Evolutionary conservation across 2,797 vertebrate genomes (phyloP).

Genomic region (Chelmon rostratus): DNA sequence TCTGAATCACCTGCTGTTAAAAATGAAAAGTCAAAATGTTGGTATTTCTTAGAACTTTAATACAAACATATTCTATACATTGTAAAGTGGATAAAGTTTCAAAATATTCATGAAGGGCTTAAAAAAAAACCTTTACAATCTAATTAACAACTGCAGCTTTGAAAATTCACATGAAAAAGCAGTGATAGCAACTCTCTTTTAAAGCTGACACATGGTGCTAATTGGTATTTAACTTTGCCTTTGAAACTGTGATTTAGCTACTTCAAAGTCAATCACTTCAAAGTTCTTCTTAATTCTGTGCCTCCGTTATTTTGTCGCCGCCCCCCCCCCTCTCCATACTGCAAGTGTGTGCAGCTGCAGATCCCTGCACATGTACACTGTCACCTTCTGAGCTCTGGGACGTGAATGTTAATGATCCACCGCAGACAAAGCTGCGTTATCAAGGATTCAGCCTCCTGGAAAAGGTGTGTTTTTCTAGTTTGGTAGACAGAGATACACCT

Average conservation of each 20-base stretch:
- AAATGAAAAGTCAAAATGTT: background rate
- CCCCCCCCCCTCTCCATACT: background rate
- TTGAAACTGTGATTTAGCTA: constrained; percentile 56
- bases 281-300: constrained; percentile 20
- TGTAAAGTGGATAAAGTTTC: background rate
- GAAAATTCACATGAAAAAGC: constrained; percentile 32
- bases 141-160: constrained; percentile 52
- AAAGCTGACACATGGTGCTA: constrained; percentile 43
- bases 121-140: constrained; percentile 24
- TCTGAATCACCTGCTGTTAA: background rate
- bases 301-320: constrained; percentile 21
- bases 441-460: background rate
- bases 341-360: background rate
- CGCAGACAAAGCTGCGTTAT: constrained; percentile 25
- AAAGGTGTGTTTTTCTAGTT: constrained; percentile 20
- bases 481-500: constrained; percentile 17
- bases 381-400: constrained; percentile 1
- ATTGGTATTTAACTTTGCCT: constrained; percentile 61
- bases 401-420: constrained; percentile 59
- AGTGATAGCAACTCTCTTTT: constrained; percentile 41
- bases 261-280: constrained; percentile 51
- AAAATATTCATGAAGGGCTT: constrained; percentile 1
- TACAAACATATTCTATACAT: background rate
- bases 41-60: background rate
- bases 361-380: background rate